Evolutionary conservation across 2,797 vertebrate species (phyloP), one percentile per base, ranked within the genome.

Genomic region (Apogon hyalosoma): DNA sequence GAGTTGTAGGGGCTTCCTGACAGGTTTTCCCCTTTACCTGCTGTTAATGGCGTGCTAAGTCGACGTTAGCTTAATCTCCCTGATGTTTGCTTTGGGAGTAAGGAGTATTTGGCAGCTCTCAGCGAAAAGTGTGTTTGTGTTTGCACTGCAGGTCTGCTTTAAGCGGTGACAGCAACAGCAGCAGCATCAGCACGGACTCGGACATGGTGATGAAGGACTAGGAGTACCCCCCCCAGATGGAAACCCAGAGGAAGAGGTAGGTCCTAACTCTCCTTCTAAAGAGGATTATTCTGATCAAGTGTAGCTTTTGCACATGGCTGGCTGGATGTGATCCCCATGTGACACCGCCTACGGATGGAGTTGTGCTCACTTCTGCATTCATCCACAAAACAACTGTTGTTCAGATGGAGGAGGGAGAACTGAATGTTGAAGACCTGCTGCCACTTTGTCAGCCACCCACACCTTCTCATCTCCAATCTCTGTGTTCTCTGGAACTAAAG

Each of bases 181-280:
- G 69, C 43, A 18, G 41, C 41, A 40, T 24, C 62, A 61, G 60
- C 16, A 33, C 38, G 6, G 53, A 33, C 11, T 10, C 39, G 42
- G 55, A 55, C 47, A 63, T 15, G 56, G 59, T 52, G 60, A 80
- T 86, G 84, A 77, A 82, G 63, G 5, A 63, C 13, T 43, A 39
- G 28, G 9, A 15, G 73, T 58, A 50, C 43, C 1, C 16, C 46
- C 33, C 48, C 49, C 53, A 61, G 57, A 91, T 91, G 91, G 89
- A 90, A n/a, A 57, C 68, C 68, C 80, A 75, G 84, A 84, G 74
- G 66, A 88, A 79, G 63, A 88, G 90, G 90, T 92, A 15, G 28
- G 80, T 72, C 21, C 8, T 3, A n/a, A 9, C 16, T 16, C n/a
- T 16, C n/a, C 16, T 41, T 2, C 16, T 2, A 10, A 39, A 60